Conservation (phyloP, 1,140 invertebrate species). For the Bradysia coprophila region DNA sequence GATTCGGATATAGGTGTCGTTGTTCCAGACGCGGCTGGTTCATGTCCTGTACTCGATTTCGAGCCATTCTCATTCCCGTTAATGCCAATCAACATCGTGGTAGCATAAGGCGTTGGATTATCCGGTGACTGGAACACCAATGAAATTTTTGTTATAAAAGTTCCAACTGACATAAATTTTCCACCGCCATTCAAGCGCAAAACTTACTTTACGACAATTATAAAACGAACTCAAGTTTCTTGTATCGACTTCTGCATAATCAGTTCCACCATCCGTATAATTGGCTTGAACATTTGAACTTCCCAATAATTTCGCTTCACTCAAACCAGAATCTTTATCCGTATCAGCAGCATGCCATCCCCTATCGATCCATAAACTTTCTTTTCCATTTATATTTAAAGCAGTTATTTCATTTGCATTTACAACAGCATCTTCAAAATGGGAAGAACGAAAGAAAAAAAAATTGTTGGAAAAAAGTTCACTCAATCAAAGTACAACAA, state of each 20-base stretch:
- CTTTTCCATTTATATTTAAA: slow-evolving; percentile 44
- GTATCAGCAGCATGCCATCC: slow-evolving; percentile 48
- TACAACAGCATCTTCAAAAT: slow-evolving; percentile 16
- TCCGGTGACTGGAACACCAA: slow-evolving; percentile 30
- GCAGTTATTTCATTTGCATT: slow-evolving; percentile 45
- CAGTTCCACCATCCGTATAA: slow-evolving; percentile 34
- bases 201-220: slow-evolving; percentile 29
- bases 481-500: slow-evolving; percentile 27
- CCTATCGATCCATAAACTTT: slow-evolving; percentile 54
- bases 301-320: slow-evolving; percentile 39
- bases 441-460: neutral
- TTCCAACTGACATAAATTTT: too few relatives aligned
- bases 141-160: too few relatives aligned
- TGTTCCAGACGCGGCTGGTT: slow-evolving; percentile 28
- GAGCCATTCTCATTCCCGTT: slow-evolving; percentile 22
- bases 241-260: slow-evolving; percentile 62
- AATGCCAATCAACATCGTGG: slow-evolving; percentile 44
- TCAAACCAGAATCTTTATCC: slow-evolving; percentile 36
- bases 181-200: too few relatives aligned
- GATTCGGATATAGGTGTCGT: slow-evolving; percentile 26
- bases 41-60: slow-evolving; percentile 27
- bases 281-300: slow-evolving; percentile 28
- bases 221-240: slow-evolving; percentile 61
- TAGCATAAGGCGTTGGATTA: slow-evolving; percentile 65
- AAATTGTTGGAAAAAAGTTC: slow-evolving; percentile 20